Evolutionary conservation across 2,797 vertebrate genomes (phyloP), one percentile per base, ranked within the genome.

Genomic region (Dromococcyx pavoninus): DNA sequence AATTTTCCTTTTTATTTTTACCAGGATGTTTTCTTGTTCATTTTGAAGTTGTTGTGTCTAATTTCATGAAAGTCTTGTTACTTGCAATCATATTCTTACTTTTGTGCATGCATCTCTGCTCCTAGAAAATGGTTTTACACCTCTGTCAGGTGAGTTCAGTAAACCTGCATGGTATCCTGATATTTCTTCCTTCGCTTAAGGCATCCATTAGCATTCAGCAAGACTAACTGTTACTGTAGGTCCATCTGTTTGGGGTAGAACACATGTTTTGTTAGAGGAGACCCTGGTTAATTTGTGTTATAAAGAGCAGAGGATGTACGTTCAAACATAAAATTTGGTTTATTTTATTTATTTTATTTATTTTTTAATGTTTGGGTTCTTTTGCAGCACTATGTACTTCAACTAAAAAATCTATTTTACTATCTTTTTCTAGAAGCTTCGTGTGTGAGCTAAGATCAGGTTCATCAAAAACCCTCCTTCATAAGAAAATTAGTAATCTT

Each of bases 101-200:
- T 98, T 98, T 98, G 97, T 99, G 98, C 99, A 99, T 99, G 99
- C 99, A 97, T 99, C 98, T 99, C 98, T 98, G 97, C 97, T 98
- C 98, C 98, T 99, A 99, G 99, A 99, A 98, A 99, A 99, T 99
- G 99, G 99, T 99, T 99, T 98, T 98, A 95, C 99, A 99, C 97
- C 99, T 99, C 97, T 99, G 99, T 97, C 99, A 99, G 99, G 99
- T 99, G 98, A 99, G 99, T 99, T 97, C 88, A 97, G 95, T 96
- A 94, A 97, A 91, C 88, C 92, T 96, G 97, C 98, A 98, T 98
- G 98, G 87, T 96, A 92, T 97, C 97, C 97, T 96, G 92, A 76
- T 97, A 94, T 89, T 95, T 91, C 72, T 82, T 92, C 19, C 80
- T 97, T 91, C 96, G 97, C 97, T 97, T 97, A 93, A 96, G 95